Conservation (phyloP, 2,113 vertebrate genomes). For the Oophaga pumilio region DNA sequence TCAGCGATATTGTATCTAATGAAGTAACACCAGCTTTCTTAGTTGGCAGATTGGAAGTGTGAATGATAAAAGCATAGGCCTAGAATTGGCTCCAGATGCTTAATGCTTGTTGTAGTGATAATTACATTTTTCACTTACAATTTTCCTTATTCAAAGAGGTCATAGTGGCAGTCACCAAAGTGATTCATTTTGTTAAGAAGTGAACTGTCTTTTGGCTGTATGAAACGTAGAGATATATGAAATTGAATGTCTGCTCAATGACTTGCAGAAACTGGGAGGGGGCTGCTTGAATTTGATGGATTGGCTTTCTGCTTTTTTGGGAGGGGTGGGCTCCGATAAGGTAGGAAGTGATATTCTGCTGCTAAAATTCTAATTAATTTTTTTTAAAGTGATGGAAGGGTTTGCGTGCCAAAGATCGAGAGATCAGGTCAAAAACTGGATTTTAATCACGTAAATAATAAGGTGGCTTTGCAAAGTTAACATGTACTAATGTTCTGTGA, state of each 20-base stretch:
- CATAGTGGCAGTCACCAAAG: conserved; percentile 76
- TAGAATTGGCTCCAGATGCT: conserved; percentile 85
- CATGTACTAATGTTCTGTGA: conserved; percentile 80
- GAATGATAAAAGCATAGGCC: conserved; percentile 55
- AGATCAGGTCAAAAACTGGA: conserved; percentile 90
- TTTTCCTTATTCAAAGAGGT: conserved; percentile 83
- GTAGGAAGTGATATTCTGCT: conserved; percentile 78
- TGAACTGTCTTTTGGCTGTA: conserved; percentile 81
- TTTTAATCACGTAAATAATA: conserved; percentile 94
- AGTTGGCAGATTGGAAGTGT: conserved; percentile 63
- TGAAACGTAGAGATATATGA: conserved; percentile 80
- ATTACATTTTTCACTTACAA: conserved; percentile 88
- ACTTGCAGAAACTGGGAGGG: conserved; percentile 78
- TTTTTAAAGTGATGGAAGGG: conserved; percentile 88
- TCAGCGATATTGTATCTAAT: conserved; percentile 61
- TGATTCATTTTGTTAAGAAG: conserved; percentile 93
- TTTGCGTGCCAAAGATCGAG: conserved; percentile 86
- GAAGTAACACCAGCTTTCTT: conserved; percentile 66
- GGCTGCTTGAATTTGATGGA: conserved; percentile 73
- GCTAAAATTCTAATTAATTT: conserved; percentile 97
- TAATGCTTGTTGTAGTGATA: conserved; percentile 79
- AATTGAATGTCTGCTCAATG: conserved; percentile 81
- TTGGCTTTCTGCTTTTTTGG: conserved; percentile 72
- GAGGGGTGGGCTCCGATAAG: conserved; percentile 65
- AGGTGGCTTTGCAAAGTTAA: conserved; percentile 76